Evolutionary conservation across 2,113 vertebrate genomes (phyloP), one percentile per base, ranked within the genome.

Genomic region (Aplodontia rufa): DNA sequence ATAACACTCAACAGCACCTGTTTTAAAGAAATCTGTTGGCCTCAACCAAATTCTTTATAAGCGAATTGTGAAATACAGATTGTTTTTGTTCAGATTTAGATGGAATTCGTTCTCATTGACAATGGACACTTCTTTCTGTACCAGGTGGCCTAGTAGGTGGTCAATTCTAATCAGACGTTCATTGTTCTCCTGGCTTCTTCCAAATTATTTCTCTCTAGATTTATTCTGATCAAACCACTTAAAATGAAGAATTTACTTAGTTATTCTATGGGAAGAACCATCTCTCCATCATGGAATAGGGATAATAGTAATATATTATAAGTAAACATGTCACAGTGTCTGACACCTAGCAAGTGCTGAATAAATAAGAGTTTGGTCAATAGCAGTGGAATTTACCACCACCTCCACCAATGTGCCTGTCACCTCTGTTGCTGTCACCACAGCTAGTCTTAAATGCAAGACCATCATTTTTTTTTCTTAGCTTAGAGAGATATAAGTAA

Each of bases 1-100:
- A 37, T 45, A 96, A 51, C 45, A 83, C 0, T 68, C 28, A 84
- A 47, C 8, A 60, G n/a, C 60, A 88, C 9, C 81, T 95, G 60
- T 40, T 92, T 81, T 91, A 76, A 96, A 53, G 76, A 14, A 93
- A 86, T 40, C 40, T 91, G 37, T 62, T 88, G 22, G 13, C 9
- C 11, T 71, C 49, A 32, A 8, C 2, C 5, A 17, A 81, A 80
- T 19, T 74, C 71, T 69, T 95, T 42, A 30, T 22, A 20, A 28
- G 28, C 16, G 87, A 84, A 90, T 74, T 75, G 64, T 14, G 85
- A 37, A 24, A 20, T 13, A 69, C 55, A 69, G 6, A 20, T 45
- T 51, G 3, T 1, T 93, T 83, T 45, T 90, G 26, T 95, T 19
- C 66, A 72, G 6, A 80, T 42, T 37, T 22, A 72, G 28, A 64